Conservation (phyloP, 2,113 vertebrate species). For the Malurus melanocephalus region DNA sequence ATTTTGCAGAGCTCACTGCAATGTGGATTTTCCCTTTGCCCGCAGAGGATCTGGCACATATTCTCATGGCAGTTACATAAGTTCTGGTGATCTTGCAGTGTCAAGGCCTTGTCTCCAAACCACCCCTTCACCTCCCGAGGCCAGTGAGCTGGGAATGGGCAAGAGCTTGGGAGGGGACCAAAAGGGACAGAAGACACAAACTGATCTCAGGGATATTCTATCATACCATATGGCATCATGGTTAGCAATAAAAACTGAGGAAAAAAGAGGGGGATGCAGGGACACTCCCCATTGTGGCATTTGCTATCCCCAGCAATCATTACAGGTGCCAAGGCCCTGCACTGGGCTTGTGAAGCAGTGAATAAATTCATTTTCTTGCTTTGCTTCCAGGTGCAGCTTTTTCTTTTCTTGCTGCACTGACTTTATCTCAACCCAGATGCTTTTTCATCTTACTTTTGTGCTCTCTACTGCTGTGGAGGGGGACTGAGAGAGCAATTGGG, state of each 20-base stretch:
- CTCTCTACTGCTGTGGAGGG: not conserved
- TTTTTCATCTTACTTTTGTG: not conserved
- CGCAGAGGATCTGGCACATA: not conserved
- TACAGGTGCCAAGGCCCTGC: not conserved
- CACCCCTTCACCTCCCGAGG: not conserved
- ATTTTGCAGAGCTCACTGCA: not conserved
- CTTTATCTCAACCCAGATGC: not conserved
- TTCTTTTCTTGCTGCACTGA: not conserved
- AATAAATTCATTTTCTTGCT: not conserved
- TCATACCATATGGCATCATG: rapidly evolving
- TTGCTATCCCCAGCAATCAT: not conserved
- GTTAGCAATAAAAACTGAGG: not conserved
- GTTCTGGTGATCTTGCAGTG: not conserved
- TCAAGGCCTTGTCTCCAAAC: not conserved
- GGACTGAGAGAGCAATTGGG: not conserved
- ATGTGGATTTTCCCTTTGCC: not conserved
- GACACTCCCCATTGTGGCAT: not conserved
- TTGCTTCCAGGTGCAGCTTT: not conserved
- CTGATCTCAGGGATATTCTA: not conserved
- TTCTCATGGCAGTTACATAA: not conserved
- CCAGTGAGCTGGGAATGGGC: not conserved
- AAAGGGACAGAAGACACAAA: rapidly evolving
- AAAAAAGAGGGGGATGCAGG: not conserved
- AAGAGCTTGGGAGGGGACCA: not conserved
- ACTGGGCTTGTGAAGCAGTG: not conserved